Evolutionary conservation across 1,140 invertebrate genomes (phyloP).

Genomic region (Planococcus citri): DNA sequence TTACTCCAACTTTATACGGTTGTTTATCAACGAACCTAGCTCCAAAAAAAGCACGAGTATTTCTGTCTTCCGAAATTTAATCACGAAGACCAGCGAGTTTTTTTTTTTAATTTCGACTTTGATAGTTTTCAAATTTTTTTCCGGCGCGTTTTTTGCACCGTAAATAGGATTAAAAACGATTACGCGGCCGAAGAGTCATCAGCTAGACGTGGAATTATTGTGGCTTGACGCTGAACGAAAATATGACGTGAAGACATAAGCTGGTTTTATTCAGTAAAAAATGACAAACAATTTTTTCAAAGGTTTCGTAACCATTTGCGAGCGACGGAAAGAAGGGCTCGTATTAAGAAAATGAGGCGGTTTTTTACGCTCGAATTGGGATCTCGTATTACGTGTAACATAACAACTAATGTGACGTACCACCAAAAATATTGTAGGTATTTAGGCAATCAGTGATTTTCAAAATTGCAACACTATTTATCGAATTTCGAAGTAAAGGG

Average conservation of each 20-base stretch:
- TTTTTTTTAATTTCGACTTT: not conserved
- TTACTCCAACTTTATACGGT: no score
- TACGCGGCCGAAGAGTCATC: not conserved
- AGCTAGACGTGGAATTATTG: no score
- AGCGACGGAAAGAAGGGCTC: no score
- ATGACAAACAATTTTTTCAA: not conserved
- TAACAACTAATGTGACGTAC: no score
- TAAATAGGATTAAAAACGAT: slow-evolving; percentile 4
- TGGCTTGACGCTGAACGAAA: not conserved
- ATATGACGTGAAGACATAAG: not conserved
- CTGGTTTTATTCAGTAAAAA: not conserved
- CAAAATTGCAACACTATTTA: no score
- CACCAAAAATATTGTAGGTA: no score
- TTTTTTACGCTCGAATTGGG: not conserved
- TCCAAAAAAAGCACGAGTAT: no score
- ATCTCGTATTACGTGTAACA: no score
- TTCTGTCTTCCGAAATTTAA: not conserved
- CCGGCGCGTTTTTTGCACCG: not conserved
- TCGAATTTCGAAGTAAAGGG: no score
- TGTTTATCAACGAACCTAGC: no score
- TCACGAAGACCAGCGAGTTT: not conserved
- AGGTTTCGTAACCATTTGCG: not conserved
- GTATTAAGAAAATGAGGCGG: not conserved
- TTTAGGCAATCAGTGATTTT: no score
- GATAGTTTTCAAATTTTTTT: slow-evolving; percentile 4